Evolutionary conservation across 2,797 vertebrate genomes (phyloP), one percentile per base, ranked within the genome.

Genomic region (Staurois parvus): DNA sequence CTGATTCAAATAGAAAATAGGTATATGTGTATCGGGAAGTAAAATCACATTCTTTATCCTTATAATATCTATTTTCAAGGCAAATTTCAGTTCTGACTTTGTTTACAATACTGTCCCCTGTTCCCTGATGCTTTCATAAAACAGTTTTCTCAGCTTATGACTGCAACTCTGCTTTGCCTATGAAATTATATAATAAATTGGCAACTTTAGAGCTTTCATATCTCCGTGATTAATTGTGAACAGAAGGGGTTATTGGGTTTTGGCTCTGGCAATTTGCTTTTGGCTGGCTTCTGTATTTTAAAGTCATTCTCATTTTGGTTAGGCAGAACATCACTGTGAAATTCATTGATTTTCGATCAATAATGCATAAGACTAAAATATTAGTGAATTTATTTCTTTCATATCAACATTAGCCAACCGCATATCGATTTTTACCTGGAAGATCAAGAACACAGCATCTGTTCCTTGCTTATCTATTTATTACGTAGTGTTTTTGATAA

Each of bases 191-290:
- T 26, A 45, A 69, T 13, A 56, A 56, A 70, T 79, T 70, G 77
- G 66, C 66, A 32, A 8, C 28, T 56, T 9, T 69, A 1, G 42
- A 26, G 29, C n/a, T 68, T 29, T 52, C 26, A 69, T 24, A 56
- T 80, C 67, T 29, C 76, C 29, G 69, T 70, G 45, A 56, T 80
- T 79, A 11, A 79, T 30, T 70, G 67, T 13, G 70, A 52, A 79
- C 28, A 69, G 66, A 34, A 70, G 7, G 40, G 75, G 26, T 15
- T 62, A 37, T 62, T 64, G 34, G 30, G 19, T 56, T 29, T 80
- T 80, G 66, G 42, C 67, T 37, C 21, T 80, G 78, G 9, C 13
- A 17, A 29, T 24, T 52, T 13, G 5, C 48, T 26, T 69, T 48
- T 79, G 78, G 42, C 67, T 13, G 2, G n/a, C 13, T 15, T 80